Conservation (phyloP, 2,888 invertebrate genomes). For the Steinernema scapterisci region DNA sequence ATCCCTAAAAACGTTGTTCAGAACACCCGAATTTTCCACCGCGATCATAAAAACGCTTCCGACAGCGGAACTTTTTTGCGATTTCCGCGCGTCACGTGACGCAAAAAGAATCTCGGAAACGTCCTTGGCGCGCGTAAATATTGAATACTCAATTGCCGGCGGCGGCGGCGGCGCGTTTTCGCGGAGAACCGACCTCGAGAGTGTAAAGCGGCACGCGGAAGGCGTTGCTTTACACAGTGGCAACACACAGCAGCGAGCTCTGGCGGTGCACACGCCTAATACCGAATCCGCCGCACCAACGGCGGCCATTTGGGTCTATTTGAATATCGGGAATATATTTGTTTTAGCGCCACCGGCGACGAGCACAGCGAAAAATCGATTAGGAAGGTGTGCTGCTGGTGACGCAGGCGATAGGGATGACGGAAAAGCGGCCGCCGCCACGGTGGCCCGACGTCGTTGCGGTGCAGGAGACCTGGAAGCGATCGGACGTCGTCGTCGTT, state of each 20-base stretch:
- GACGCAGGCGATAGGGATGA: background rate
- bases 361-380: conserved; percentile 5
- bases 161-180: conserved; percentile 7
- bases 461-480: background rate
- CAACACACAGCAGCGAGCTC: background rate
- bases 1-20: too few relatives aligned
- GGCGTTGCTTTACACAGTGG: conserved; percentile 21
- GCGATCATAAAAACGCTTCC: too few relatives aligned
- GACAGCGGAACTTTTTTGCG: too few relatives aligned
- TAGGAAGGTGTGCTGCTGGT: conserved; percentile 2
- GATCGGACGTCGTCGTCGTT: too few relatives aligned
- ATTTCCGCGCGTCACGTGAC: background rate
- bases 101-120: background rate
- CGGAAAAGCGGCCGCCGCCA: background rate
- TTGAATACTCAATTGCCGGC: background rate
- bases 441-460: background rate
- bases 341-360: conserved; percentile 31
- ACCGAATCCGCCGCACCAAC: background rate
- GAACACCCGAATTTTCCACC: too few relatives aligned
- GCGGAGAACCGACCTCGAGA: too few relatives aligned
- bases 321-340: conserved; percentile 26
- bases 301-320: background rate
- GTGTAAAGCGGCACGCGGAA: background rate
- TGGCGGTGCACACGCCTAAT: background rate
- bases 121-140: background rate